These are phyloP conservation scores for Autographa gamma DNA, from an alignment of 2,888 invertebrate species.

Conservation along the genomic window DNA sequence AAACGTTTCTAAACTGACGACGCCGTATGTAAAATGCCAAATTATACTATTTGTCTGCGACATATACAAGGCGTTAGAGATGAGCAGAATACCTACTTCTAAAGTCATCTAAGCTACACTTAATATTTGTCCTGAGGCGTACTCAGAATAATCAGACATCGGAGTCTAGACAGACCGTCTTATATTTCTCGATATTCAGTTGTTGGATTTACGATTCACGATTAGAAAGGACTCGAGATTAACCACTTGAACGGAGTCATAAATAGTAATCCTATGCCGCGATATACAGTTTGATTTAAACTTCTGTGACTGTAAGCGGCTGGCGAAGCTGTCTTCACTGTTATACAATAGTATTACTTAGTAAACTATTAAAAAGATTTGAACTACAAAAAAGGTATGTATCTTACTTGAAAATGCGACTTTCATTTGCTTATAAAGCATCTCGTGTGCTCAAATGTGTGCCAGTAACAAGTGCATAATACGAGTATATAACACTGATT, in stretches of 20 bases:
- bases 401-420: no score
- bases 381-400: no score
- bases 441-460: no score
- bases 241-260: slow-evolving; percentile 46
- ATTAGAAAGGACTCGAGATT: slow-evolving; percentile 60
- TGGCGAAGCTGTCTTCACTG: slow-evolving; percentile 9
- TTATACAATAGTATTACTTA: no score
- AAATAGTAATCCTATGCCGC: slow-evolving; percentile 52
- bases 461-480: no score
- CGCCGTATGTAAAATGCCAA: no score
- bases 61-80: no score
- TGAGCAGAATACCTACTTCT: background rate
- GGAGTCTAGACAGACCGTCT: slow-evolving; percentile 46
- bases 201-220: slow-evolving; percentile 59
- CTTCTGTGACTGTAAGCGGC: slow-evolving; percentile 28
- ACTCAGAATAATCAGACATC: slow-evolving; percentile 44
- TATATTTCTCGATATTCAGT: slow-evolving; percentile 53
- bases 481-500: background rate
- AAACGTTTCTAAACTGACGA: no score
- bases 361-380: no score
- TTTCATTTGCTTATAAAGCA: no score
- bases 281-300: slow-evolving; percentile 55
- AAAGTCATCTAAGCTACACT: slow-evolving; percentile 3
- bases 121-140: slow-evolving; percentile 44
- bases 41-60: no score